Evolutionary conservation across 2,113 vertebrate genomes (phyloP).

Genomic region (Siniperca knerii): DNA sequence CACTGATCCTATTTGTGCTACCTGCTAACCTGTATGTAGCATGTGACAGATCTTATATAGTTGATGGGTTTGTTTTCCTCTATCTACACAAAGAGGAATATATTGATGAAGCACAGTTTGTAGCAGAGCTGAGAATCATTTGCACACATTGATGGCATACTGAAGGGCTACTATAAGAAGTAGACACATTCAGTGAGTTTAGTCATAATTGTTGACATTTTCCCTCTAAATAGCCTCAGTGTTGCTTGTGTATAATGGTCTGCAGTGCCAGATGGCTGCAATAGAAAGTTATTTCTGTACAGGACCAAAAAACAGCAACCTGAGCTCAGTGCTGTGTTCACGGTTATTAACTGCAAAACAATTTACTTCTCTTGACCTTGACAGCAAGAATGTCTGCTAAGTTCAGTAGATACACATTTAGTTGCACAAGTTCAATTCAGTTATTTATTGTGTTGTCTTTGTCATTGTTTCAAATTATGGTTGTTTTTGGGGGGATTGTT

Average conservation of each 20-base stretch:
- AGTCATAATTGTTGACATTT: constrained; percentile 27
- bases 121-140: background rate
- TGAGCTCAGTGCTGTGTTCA: constrained; percentile 36
- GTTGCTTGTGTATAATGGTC: constrained; percentile 20
- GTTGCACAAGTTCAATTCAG: constrained; percentile 17
- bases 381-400: constrained; percentile 1
- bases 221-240: constrained; percentile 30
- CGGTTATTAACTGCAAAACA: constrained; percentile 26
- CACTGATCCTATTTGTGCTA: constrained; percentile 8
- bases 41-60: background rate
- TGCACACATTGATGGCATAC: background rate
- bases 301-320: constrained; percentile 16
- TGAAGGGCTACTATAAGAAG: constrained; percentile 11
- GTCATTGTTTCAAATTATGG: constrained; percentile 30
- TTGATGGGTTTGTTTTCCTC: background rate
- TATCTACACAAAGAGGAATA: background rate
- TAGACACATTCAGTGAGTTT: constrained; percentile 20
- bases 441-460: constrained; percentile 40
- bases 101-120: constrained; percentile 11
- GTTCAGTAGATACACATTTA: constrained; percentile 5
- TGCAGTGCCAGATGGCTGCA: constrained; percentile 28
- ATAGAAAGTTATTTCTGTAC: constrained; percentile 49
- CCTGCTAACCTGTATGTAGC: constrained; percentile 12
- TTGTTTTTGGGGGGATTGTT: background rate
- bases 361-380: constrained; percentile 17